Evolutionary conservation across 2,888 invertebrate genomes (phyloP), one percentile per base, ranked within the genome.

Genomic region (Cepaea hortensis): DNA sequence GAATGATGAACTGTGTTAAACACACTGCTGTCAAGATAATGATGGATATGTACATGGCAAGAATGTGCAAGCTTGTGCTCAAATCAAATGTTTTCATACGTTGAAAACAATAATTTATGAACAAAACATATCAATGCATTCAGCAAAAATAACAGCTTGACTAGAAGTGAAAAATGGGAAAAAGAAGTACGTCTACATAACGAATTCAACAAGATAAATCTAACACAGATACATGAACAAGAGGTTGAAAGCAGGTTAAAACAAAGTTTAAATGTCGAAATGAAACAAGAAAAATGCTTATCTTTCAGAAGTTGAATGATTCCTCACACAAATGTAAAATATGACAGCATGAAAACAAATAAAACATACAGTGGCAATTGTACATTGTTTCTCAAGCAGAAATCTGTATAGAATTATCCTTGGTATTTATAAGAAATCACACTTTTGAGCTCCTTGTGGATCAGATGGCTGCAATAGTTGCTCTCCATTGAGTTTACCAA

Each of bases 281-380:
- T 55, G 6, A 55, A 55, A 55, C 55, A 55, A 35, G 35, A 35
- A 55, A 55, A 55, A 55, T 18, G 18, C 15, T 75, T 48, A 75
- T 75, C 75, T 75, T 75, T 75, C 75, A 48, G 75, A 20, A 48
- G 48, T 4, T 50, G 75, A 75, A 75, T 75, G 46, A 75, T 75
- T 15, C 1, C 35, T 23, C 3, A 73, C 35, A 46, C 35, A 73
- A 75, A 13, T 7, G 46, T 5, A 50, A 75, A 0, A 73, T 73
- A 5, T 48, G 15, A 75, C 15, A 75, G 75, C 7, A 13, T 75
- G 48, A 75, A 50, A 75, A 48, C 5, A 50, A 50, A 5, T 18
- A 20, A 9, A 73, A 73, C 15, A 73, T 46, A 73, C 35, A 35
- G 35, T 35, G 35, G 35, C 35, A 35, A 35, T 35, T 35, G 35